These are phyloP conservation scores for Paradoxurus hermaphroditus DNA, from an alignment of 2,113 vertebrate genomes.

Conservation along the genomic window DNA sequence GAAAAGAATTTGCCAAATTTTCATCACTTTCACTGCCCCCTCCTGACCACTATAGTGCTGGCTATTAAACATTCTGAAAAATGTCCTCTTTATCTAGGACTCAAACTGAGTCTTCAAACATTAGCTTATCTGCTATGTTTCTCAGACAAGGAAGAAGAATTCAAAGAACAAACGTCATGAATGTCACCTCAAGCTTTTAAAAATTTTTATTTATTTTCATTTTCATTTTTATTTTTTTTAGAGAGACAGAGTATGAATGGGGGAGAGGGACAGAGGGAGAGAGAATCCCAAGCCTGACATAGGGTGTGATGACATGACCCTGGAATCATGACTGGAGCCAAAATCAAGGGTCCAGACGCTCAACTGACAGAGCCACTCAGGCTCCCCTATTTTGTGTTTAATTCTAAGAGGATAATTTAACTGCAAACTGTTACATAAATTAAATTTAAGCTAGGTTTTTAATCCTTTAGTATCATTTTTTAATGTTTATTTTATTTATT, in stretches of 20 bases:
- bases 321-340: no score
- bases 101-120: not conserved
- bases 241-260: no score
- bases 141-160: not conserved
- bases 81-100: not conserved
- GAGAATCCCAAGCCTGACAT: no score
- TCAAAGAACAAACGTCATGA: not conserved
- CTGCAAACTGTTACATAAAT: not conserved
- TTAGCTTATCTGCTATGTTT: not conserved
- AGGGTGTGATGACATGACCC: no score
- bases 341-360: no score
- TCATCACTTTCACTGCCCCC: accelerated
- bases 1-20: not conserved
- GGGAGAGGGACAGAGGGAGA: no score
- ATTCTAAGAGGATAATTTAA: not conserved
- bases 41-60: not conserved
- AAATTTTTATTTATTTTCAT: not conserved
- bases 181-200: not conserved
- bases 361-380: no score
- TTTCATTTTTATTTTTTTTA: no score
- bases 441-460: not conserved
- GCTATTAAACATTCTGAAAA: not conserved
- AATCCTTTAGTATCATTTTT: not conserved
- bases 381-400: not conserved
- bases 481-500: no score